phyloP scores from a whole-genome alignment of 2,888 invertebrate genomes.

The Ceraclea dissimilis region DNA sequence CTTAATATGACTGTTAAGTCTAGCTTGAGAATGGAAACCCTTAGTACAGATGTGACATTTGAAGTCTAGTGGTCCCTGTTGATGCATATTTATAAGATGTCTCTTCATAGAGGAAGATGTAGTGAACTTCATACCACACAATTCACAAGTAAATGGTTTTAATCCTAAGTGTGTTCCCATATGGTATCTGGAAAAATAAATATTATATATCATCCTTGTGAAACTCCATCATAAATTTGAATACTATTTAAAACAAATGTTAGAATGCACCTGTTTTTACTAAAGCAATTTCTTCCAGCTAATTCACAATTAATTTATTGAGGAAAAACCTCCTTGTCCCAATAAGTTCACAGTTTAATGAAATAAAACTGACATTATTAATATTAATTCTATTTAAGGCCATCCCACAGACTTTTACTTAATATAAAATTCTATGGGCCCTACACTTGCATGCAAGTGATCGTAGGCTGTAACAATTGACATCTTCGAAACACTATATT shows the following conservation, averaged over 20 bases:
- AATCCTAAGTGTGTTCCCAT: constrained; percentile 23
- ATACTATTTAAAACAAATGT: background rate
- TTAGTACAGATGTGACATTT: constrained; percentile 18
- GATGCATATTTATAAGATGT: constrained; percentile 22
- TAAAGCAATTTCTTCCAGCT: too few species aligned
- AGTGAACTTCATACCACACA: constrained; percentile 23
- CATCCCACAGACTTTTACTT: too few species aligned
- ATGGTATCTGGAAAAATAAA: constrained; percentile 20
- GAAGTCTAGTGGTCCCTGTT: constrained; percentile 13
- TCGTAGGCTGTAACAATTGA: too few species aligned
- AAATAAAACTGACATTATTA: too few species aligned
- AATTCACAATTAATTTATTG: too few species aligned
- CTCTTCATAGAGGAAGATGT: constrained; percentile 22
- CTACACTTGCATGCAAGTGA: too few species aligned
- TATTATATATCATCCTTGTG: too few species aligned
- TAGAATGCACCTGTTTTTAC: background rate
- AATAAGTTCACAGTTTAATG: too few species aligned
- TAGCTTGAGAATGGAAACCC: constrained; percentile 18
- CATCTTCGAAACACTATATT: too few species aligned
- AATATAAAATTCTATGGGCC: too few species aligned
- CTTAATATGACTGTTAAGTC: constrained; percentile 22
- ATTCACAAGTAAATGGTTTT: constrained; percentile 21
- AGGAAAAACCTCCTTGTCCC: too few species aligned
- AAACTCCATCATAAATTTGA: background rate
- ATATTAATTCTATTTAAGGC: too few species aligned